These are phyloP conservation scores for Ochlodes sylvanus DNA, from an alignment of 2,888 invertebrate species.

Conservation along the genomic window DNA sequence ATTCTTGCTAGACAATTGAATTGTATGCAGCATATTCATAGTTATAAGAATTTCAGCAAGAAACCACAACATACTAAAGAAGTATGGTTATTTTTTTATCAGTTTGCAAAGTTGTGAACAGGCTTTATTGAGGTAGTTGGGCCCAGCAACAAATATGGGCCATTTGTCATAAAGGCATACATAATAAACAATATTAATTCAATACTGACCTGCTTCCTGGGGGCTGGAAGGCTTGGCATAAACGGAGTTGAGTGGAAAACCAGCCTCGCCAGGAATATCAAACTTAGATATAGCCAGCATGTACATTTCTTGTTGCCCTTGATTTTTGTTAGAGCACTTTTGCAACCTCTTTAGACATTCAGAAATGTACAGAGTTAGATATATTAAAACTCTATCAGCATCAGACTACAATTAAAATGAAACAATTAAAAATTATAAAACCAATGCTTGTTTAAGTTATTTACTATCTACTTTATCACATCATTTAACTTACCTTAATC, in stretches of 20 bases:
- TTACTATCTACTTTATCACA: not conserved
- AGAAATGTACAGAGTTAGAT: slow-evolving; percentile 98
- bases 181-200: too few species aligned
- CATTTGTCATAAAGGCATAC: too few species aligned
- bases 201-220: slow-evolving; percentile 90
- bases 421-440: not conserved
- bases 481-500: slow-evolving; percentile 90
- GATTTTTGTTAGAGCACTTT: slow-evolving; percentile 94
- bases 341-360: slow-evolving; percentile 98
- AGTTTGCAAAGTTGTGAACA: too few species aligned
- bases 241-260: slow-evolving; percentile 97
- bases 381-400: slow-evolving; percentile 98
- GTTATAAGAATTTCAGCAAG: too few species aligned
- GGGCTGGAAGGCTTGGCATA: slow-evolving; percentile 93
- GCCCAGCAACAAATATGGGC: too few species aligned
- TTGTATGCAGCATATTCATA: too few species aligned
- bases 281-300: slow-evolving; percentile 97
- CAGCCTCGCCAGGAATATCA: slow-evolving; percentile 97
- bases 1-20: too few species aligned
- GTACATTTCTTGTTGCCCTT: slow-evolving; percentile 98
- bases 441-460: not conserved
- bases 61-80: too few species aligned
- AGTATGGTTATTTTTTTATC: too few species aligned
- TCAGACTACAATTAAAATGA: slow-evolving; percentile 89
- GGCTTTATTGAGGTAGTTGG: too few species aligned